phyloP scores from a whole-genome alignment of 1,140 invertebrate species.

The Laupala kohalensis region DNA sequence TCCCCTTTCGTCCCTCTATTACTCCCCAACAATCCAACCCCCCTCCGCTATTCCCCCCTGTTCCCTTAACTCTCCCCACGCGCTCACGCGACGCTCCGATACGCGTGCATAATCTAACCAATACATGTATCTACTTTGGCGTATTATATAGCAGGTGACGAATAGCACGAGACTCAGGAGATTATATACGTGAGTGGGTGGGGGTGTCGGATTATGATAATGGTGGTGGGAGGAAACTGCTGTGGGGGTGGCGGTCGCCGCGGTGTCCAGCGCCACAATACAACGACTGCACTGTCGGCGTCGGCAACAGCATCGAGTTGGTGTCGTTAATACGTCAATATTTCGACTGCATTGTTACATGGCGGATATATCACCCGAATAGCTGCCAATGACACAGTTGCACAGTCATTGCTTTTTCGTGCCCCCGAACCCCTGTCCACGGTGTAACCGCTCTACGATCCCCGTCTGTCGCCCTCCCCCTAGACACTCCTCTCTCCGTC shows the following conservation, averaged over 20 bases:
- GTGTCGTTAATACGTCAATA: constrained; percentile 16
- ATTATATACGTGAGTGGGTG: constrained; percentile 1
- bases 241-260: neutral
- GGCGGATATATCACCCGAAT: constrained; percentile 9
- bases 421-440: neutral
- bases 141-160: constrained; percentile 5
- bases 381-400: constrained; percentile 12
- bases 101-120: neutral
- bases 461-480: too few species aligned
- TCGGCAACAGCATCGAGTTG: neutral
- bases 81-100: neutral
- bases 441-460: neutral
- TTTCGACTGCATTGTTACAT: constrained; percentile 13
- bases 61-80: too few species aligned
- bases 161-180: constrained; percentile 1
- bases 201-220: constrained; percentile 9
- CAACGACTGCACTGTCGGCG: neutral
- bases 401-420: constrained; percentile 10
- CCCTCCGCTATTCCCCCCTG: neutral
- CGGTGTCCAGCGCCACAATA: neutral
- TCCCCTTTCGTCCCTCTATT: neutral
- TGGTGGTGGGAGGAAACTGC: neutral
- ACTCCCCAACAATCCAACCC: neutral
- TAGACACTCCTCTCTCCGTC: too few species aligned
- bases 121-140: neutral